These are phyloP conservation scores for Thaumetopoea pityocampa DNA, from an alignment of 1,140 invertebrate species.

Conservation along the genomic window DNA sequence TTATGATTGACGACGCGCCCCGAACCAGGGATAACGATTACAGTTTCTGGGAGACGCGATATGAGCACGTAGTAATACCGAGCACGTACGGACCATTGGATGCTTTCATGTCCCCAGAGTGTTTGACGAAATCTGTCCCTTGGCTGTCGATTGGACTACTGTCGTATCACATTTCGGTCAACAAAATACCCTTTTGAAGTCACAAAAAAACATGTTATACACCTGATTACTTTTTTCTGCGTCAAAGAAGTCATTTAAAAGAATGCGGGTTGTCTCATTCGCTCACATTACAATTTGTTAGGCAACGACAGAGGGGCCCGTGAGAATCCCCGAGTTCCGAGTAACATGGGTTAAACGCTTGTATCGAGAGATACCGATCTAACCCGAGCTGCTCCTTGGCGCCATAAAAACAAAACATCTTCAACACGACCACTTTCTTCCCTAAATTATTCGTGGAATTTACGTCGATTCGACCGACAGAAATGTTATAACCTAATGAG, in stretches of 20 bases:
- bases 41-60: constrained; percentile 39
- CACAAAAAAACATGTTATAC: constrained; percentile 11
- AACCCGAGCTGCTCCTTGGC: constrained; percentile 63
- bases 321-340: constrained; percentile 66
- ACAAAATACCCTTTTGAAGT: not conserved
- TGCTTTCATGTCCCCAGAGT: constrained; percentile 17
- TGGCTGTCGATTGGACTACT: not conserved
- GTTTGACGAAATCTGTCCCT: constrained; percentile 12
- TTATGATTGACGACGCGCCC: constrained; percentile 44
- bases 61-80: constrained; percentile 43
- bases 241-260: constrained; percentile 18
- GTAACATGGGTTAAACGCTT: constrained; percentile 73
- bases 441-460: constrained; percentile 73
- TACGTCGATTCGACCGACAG: constrained; percentile 68
- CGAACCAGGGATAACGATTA: constrained; percentile 22
- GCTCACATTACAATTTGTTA: constrained; percentile 61
- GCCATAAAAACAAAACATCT: constrained; percentile 74
- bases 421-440: constrained; percentile 71
- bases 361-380: constrained; percentile 72
- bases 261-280: constrained; percentile 29
- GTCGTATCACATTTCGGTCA: constrained; percentile 1
- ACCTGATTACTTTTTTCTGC: constrained; percentile 16
- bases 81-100: constrained; percentile 26
- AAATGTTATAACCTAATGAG: constrained; percentile 75
- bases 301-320: constrained; percentile 41